Evolutionary conservation across 1,140 invertebrate species (phyloP), one percentile per base, ranked within the genome.

Genomic region (Cepaea nemoralis): DNA sequence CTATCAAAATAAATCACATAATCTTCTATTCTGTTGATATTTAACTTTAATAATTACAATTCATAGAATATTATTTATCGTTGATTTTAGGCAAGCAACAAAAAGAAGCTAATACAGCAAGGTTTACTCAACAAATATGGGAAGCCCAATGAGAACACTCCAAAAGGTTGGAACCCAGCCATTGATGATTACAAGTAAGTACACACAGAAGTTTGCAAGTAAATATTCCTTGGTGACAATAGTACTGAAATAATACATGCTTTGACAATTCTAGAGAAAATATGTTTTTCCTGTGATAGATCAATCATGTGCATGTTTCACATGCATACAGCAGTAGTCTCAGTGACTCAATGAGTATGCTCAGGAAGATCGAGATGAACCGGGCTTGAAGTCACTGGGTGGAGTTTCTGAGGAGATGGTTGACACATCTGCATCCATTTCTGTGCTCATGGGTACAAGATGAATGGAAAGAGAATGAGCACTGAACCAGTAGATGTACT

Each of bases 121-220:
- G 98, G 98, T 0, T 94, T 97, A 87, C 92, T 99, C 45, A 97
- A 99, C 89, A 98, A 99, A 91, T 95, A 96, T 93, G 98, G 98
- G 35, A 97, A 98, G 91, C 97, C 98, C 2, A 99, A 99, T 93
- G 98, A 99, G 86, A 97, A 97, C 82, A 99, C 99, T 3, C 98
- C 98, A 0, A 91, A 94, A 75, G 95, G 97, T 89, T 99, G 97
- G 96, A 88, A 96, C 10, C 93, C 87, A 0, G 74, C 85, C 24
- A 88, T 89, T 66, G 71, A 83, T 67, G 86, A 89, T 67, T 88
- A 81, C 80, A 89, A 85, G 90, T 91, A 85, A 78, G 80, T 31
- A 63, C 5, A 24, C 33, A 37, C 22, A 70, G 39, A 42, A 50
- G 16, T 45, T 45, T 8, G 63, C n/a, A 16, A 16, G 16, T 16